Conservation (phyloP, 1,140 invertebrate species). For the Leucophenga varia region DNA sequence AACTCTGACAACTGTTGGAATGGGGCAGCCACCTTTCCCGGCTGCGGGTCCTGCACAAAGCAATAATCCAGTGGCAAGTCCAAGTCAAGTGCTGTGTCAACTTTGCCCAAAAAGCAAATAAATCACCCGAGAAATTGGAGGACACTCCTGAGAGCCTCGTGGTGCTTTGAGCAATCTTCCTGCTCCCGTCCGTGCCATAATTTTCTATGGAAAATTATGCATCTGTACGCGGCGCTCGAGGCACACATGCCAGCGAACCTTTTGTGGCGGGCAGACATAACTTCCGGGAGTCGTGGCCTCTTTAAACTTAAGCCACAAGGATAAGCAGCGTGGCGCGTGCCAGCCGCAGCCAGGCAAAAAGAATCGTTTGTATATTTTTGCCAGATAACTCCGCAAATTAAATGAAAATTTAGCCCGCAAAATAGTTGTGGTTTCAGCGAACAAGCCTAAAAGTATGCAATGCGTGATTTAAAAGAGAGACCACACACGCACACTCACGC, state of each 20-base stretch:
- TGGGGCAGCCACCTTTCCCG: not conserved
- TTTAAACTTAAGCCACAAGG: slow-evolving; percentile 16
- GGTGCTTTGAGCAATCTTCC: slow-evolving; percentile 2
- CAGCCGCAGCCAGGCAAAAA: no score
- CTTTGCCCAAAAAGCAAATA: no score
- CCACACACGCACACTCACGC: no score
- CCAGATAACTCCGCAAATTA: slow-evolving; percentile 15
- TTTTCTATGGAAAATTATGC: slow-evolving; percentile 44
- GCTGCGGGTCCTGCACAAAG: slow-evolving; percentile 1
- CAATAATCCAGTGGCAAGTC: no score
- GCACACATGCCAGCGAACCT: not conserved
- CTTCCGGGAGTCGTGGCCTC: slow-evolving; percentile 4
- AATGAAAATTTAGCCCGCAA: slow-evolving; percentile 11
- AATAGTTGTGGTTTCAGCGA: slow-evolving; percentile 18
- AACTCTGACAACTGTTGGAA: slow-evolving; percentile 26
- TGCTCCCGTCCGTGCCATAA: slow-evolving; percentile 20
- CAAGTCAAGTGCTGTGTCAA: no score
- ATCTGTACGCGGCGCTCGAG: slow-evolving; percentile 17
- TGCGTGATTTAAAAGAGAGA: no score
- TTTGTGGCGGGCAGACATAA: slow-evolving; percentile 4
- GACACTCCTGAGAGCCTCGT: no score
- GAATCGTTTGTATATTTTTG: slow-evolving; percentile 4
- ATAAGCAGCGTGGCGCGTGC: no score
- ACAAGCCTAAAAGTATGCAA: no score
- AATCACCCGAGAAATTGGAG: no score